phyloP scores from a whole-genome alignment of 53 echinoderm and acorn worm species.

The Luidia sarsii region DNA sequence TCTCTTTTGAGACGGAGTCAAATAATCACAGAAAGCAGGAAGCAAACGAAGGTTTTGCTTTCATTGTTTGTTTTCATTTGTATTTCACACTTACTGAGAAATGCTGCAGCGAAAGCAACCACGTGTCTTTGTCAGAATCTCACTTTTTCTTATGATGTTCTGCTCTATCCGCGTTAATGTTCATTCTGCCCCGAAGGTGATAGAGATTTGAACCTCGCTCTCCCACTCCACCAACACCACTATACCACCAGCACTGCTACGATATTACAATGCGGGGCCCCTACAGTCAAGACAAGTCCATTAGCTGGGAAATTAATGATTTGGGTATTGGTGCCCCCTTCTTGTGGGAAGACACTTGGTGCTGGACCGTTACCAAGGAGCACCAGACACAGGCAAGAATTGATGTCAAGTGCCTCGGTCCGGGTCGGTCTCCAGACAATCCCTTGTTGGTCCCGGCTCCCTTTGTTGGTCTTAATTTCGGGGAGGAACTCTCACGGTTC shows the following conservation, averaged over 20 bases:
- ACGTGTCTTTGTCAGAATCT: too few species aligned
- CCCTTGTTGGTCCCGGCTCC: background rate
- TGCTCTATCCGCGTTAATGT: too few species aligned
- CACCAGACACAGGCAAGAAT: slow-evolving; percentile 6
- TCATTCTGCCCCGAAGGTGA: too few species aligned
- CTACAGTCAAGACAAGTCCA: slow-evolving; percentile 42
- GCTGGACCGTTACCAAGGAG: slow-evolving; percentile 25
- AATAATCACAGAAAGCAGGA: slow-evolving; percentile 14
- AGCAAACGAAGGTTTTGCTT: background rate
- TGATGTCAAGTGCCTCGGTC: slow-evolving; percentile 14
- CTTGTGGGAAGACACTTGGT: slow-evolving; percentile 15
- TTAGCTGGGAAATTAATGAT: slow-evolving; percentile 50
- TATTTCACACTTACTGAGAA: background rate
- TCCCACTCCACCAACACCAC: too few species aligned
- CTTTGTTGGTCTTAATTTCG: too few species aligned
- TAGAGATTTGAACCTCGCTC: too few species aligned
- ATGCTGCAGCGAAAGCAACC: slow-evolving; percentile 23
- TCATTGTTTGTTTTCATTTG: too few species aligned
- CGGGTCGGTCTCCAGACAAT: background rate
- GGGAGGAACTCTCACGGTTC: too few species aligned
- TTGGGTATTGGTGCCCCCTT: slow-evolving; percentile 30
- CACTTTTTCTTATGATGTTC: too few species aligned
- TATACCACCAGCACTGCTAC: too few species aligned
- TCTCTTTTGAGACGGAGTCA: too few species aligned
- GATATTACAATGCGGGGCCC: too few species aligned